Base-by-base conservation (phyloP, 2,888 invertebrate species). In the Folsomia manolachei region DNA sequence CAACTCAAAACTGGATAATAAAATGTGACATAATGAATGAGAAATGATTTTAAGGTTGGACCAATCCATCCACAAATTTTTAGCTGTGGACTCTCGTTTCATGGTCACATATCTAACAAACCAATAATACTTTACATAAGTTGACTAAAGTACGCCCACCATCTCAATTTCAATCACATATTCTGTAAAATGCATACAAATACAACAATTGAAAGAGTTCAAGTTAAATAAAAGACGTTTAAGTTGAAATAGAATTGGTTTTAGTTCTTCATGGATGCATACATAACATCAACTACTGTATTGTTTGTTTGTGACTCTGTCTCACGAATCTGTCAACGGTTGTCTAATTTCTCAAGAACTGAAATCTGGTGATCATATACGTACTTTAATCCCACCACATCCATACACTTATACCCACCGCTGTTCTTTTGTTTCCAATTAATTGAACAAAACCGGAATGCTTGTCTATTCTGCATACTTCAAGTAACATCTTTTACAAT, bases 21-120 rank as follows among this genome's bases (percentile, higher is more conserved):
- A 56, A 56, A 56, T 56, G 18, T 18, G 56, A 56, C 21, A 56
- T 56, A 56, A 56, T 56, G 56, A 56, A 56, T 56, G 39, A 14
- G 39, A 14, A 39, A 9, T 4, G 14, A 9, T 39, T 39, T 39
- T 39, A 56, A 56, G 21, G 56, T 56, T 56, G 56, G 56, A 56
- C 18, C n/a, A n/a, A n/a, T n/a, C n/a, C n/a, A n/a, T n/a, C n/a
- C n/a, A n/a, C n/a, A n/a, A n/a, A n/a, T n/a, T n/a, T n/a, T n/a
- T n/a, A n/a, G n/a, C n/a, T n/a, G n/a, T n/a, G n/a, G n/a, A n/a
- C n/a, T n/a, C n/a, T n/a, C n/a, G n/a, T n/a, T n/a, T n/a, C n/a
- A n/a, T n/a, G n/a, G n/a, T n/a, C n/a, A n/a, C n/a, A n/a, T n/a
- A n/a, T n/a, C n/a, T n/a, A n/a, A n/a, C n/a, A n/a, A n/a, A n/a